Evolutionary conservation across 1,140 invertebrate genomes (phyloP).

Genomic region (Trichonephila clavipes): DNA sequence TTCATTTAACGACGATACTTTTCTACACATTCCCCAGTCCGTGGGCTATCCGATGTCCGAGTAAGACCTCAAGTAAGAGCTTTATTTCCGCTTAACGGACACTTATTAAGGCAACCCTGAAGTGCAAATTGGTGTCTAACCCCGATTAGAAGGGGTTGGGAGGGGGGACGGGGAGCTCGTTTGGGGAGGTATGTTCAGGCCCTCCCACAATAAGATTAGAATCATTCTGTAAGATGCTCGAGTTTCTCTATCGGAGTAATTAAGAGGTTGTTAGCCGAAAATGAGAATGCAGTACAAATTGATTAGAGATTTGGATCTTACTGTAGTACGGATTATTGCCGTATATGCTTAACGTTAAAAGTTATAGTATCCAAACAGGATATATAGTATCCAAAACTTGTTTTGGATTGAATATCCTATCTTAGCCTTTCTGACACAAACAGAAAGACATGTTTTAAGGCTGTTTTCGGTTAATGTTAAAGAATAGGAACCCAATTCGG

Average conservation of each 20-base stretch:
- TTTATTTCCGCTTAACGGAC: slow-evolving; percentile 26
- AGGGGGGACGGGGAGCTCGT: background rate
- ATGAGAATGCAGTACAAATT: background rate
- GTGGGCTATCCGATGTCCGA: background rate
- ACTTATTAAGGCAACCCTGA: slow-evolving; percentile 28
- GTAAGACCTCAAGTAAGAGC: slow-evolving; percentile 19
- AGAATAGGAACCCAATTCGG: no score
- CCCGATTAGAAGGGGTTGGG: background rate
- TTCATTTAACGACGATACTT: background rate
- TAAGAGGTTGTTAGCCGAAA: slow-evolving; percentile 34
- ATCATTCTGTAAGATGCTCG: slow-evolving; percentile 20
- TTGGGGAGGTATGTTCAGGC: background rate
- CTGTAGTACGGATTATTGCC: background rate
- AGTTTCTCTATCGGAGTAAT: slow-evolving; percentile 15
- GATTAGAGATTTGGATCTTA: background rate
- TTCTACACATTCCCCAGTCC: background rate
- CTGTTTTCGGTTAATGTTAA: no score
- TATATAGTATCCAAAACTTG: no score
- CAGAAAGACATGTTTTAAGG: no score
- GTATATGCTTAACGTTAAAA: no score
- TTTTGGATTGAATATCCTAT: no score
- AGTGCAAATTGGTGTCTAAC: slow-evolving; percentile 40
- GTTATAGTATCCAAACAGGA: no score
- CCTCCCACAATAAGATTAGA: slow-evolving; percentile 33
- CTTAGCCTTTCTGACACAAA: no score